A percentile compares a stretch with the other conserved stretches of the same genome.
phyloP scores from a whole-genome alignment of 1,140 invertebrate genomes.

The Cataglyphis hispanica region DNA sequence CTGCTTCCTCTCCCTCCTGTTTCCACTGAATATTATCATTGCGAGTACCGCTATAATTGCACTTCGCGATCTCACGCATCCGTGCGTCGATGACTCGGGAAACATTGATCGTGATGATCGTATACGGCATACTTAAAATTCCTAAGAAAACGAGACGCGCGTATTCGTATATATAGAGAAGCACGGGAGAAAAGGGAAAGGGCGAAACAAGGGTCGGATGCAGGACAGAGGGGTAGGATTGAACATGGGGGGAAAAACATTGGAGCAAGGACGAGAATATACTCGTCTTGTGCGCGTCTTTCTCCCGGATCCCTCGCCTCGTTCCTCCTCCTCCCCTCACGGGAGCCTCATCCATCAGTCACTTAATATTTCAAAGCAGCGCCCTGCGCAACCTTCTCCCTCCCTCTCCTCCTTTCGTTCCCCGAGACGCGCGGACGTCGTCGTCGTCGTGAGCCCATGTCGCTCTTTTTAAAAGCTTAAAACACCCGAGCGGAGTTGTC shows the following conservation, averaged over 20 bases:
- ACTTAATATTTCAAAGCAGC: slow-evolving; percentile 85
- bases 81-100: neutral
- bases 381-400: slow-evolving; percentile 67
- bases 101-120: slow-evolving; percentile 16
- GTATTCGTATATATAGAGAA: neutral
- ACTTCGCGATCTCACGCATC: neutral
- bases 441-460: slow-evolving; percentile 27
- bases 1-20: neutral
- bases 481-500: slow-evolving; percentile 76
- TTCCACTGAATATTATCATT: neutral
- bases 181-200: neutral
- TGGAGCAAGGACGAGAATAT: slow-evolving; percentile 44
- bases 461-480: slow-evolving; percentile 85
- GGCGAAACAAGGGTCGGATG: slow-evolving; percentile 30
- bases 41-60: slow-evolving; percentile 29
- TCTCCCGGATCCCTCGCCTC: slow-evolving; percentile 34
- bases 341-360: slow-evolving; percentile 85
- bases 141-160: slow-evolving; percentile 45
- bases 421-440: slow-evolving; percentile 37
- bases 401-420: slow-evolving; percentile 47
- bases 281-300: slow-evolving; percentile 36
- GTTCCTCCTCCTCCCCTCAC: slow-evolving; percentile 74
- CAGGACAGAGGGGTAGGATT: neutral
- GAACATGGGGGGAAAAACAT: slow-evolving; percentile 36
- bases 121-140: slow-evolving; percentile 55